Evolutionary conservation across 2,888 invertebrate genomes (phyloP).

Genomic region (Quadroppia sp.): DNA sequence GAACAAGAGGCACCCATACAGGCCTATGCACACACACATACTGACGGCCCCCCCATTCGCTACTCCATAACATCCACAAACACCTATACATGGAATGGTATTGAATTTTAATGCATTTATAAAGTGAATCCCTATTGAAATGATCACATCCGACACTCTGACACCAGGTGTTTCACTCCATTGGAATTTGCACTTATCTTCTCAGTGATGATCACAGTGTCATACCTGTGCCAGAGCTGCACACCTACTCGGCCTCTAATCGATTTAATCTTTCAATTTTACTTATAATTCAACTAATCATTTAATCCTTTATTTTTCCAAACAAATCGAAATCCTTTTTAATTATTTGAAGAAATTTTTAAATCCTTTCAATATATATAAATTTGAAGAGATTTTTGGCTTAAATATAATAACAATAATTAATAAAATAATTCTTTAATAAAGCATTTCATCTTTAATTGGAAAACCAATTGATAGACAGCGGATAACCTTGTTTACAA

Average conservation of each 20-base stretch:
- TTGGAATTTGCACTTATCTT: neutral
- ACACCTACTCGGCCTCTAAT: neutral
- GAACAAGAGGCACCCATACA: neutral
- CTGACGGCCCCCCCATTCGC: neutral
- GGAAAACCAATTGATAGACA: too few relatives aligned
- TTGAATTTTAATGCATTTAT: constrained; percentile 32
- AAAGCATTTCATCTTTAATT: too few relatives aligned
- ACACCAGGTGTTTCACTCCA: constrained; percentile 12
- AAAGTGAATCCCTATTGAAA: neutral
- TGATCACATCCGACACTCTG: constrained; percentile 31
- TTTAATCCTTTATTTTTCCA: neutral
- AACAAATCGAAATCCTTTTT: neutral
- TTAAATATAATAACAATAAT: too few relatives aligned
- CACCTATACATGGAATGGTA: neutral
- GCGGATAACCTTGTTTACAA: too few relatives aligned
- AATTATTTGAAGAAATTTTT: neutral
- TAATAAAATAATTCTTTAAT: too few relatives aligned
- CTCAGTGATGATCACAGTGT: neutral
- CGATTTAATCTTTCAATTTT: neutral
- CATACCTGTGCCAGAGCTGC: neutral
- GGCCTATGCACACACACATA: neutral
- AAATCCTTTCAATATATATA: neutral
- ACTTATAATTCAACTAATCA: neutral
- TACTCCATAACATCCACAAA: neutral
- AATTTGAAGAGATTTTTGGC: too few relatives aligned